Percentiles rank a stretch among this genome's conserved stretches.
phyloP scores from a whole-genome alignment of 2,888 invertebrate species.

The Parelbella ahira region DNA sequence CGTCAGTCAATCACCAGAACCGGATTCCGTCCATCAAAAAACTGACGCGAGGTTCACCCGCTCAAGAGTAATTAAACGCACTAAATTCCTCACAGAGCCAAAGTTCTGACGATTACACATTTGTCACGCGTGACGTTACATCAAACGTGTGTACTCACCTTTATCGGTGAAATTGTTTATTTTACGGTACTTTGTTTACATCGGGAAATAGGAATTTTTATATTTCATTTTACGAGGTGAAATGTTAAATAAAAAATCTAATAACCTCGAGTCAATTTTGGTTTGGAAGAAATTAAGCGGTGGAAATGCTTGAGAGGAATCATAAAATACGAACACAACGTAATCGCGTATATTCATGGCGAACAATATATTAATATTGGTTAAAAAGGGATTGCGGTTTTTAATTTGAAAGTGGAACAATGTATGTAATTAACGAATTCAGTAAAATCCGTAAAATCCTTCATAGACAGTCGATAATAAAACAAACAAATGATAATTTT shows the following conservation, averaged over 20 bases:
- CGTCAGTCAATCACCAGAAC: conserved; percentile 13
- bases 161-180: conserved; percentile 31
- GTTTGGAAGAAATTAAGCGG: not conserved
- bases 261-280: not conserved
- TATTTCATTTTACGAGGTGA: conserved; percentile 1
- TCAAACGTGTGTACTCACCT: conserved; percentile 33
- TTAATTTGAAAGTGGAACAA: too few relatives aligned
- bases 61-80: conserved; percentile 40
- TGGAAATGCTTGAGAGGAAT: too few relatives aligned
- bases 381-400: too few relatives aligned
- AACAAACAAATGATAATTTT: too few relatives aligned
- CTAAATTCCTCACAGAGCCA: conserved; percentile 44
- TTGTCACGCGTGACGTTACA: conserved; percentile 22
- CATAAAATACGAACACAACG: too few relatives aligned
- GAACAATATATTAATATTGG: too few relatives aligned
- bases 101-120: conserved; percentile 21
- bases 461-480: too few relatives aligned
- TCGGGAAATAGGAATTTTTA: conserved; percentile 6
- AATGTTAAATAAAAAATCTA: conserved; percentile 1
- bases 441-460: too few relatives aligned
- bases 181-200: conserved; percentile 6
- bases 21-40: conserved; percentile 6
- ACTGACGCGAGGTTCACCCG: conserved; percentile 17
- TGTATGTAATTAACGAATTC: too few relatives aligned
- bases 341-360: too few relatives aligned